A percentile compares a stretch with the other conserved stretches of the same genome.
phyloP scores from a whole-genome alignment of 2,113 vertebrate species.

The Proteles cristata region DNA sequence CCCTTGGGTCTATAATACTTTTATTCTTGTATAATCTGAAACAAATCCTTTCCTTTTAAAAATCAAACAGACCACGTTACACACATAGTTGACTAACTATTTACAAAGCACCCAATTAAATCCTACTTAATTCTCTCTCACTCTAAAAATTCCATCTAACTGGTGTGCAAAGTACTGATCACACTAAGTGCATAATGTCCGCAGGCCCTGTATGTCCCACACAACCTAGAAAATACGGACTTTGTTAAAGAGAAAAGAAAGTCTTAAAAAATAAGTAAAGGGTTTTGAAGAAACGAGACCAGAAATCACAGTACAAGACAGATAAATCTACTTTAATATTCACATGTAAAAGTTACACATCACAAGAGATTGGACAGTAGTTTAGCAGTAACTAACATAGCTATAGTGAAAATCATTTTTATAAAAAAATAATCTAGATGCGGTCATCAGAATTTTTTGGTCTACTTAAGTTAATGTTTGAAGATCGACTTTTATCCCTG shows the following conservation, averaged over 20 bases:
- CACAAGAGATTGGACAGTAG: conserved; percentile 88
- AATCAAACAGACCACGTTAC: conserved; percentile 85
- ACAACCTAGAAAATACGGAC: conserved; percentile 35
- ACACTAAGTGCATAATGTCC: conserved; percentile 77
- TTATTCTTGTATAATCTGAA: conserved; percentile 85
- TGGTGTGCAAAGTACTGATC: conserved; percentile 72
- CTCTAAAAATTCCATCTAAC: conserved; percentile 83
- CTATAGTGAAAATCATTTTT: conserved; percentile 85
- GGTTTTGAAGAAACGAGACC: conserved; percentile 85
- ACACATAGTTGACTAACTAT: conserved; percentile 87
- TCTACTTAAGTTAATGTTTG: conserved; percentile 85
- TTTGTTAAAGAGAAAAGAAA: conserved; percentile 51
- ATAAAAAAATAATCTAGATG: conserved; percentile 89
- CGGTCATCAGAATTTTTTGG: conserved; percentile 88
- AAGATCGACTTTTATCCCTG: conserved; percentile 84
- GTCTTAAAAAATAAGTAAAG: conserved; percentile 57
- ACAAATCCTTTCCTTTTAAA: conserved; percentile 86
- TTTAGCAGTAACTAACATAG: conserved; percentile 85
- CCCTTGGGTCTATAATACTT: conserved; percentile 83
- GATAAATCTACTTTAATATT: conserved; percentile 90
- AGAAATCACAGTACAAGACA: conserved; percentile 88
- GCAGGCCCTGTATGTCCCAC: conserved; percentile 55
- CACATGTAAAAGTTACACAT: conserved; percentile 90
- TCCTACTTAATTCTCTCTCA: conserved; percentile 87
- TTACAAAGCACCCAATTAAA: conserved; percentile 90